These are phyloP conservation scores for Conus canariensis DNA, from an alignment of 2,888 invertebrate genomes.

Conservation along the genomic window DNA sequence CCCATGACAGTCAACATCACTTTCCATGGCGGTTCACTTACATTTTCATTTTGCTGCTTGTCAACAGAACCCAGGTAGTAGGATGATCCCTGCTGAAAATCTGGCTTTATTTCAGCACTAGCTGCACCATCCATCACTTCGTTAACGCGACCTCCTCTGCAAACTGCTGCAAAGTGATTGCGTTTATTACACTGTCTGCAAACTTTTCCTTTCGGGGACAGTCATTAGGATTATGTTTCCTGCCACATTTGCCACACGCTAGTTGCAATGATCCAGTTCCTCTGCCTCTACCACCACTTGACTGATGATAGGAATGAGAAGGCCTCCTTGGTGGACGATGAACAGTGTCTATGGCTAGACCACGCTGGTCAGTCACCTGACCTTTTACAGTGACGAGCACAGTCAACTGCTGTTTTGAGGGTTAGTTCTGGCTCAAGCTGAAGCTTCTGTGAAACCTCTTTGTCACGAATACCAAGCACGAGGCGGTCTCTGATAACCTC, in stretches of 20 bases:
- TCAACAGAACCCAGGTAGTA: background rate
- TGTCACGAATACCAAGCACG: background rate
- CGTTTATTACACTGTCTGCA: background rate
- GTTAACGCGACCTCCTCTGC: background rate
- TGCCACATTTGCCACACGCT: no score
- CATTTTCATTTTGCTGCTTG: background rate
- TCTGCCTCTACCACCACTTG: background rate
- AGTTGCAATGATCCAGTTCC: background rate
- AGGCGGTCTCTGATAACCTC: background rate
- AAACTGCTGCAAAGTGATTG: constrained; percentile 3
- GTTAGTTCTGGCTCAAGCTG: background rate
- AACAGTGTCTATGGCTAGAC: background rate
- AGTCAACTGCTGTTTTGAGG: background rate
- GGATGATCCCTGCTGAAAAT: background rate
- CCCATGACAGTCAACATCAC: background rate
- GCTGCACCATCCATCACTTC: background rate
- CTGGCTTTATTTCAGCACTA: background rate
- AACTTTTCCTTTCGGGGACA: background rate
- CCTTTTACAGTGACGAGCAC: constrained; percentile 10
- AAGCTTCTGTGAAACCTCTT: constrained; percentile 6
- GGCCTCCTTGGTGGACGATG: background rate
- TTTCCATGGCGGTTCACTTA: background rate
- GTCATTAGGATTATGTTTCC: background rate
- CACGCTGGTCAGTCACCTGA: constrained; percentile 7
- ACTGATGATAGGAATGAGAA: background rate